Conservation (phyloP, 1,140 invertebrate genomes). For the Drosophila kohkoa region DNA sequence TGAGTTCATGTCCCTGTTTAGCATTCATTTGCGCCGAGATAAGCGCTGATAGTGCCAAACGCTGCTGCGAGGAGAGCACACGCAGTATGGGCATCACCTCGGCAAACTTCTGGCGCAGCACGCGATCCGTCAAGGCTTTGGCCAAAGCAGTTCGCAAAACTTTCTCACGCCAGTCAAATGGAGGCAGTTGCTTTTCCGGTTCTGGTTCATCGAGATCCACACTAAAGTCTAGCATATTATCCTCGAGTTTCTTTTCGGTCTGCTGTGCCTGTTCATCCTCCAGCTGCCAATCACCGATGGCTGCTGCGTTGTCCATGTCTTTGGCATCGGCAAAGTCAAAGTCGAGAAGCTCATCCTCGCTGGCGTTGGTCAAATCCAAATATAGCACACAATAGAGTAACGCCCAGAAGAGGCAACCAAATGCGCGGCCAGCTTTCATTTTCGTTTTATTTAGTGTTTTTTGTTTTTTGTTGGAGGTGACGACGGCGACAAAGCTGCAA, state of each 20-base stretch:
- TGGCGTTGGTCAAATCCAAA: constrained; percentile 60
- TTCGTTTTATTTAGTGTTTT: constrained; percentile 26
- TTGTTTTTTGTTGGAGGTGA: constrained; percentile 30
- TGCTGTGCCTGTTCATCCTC: constrained; percentile 50
- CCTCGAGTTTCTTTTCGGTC: constrained; percentile 59
- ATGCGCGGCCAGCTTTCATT: constrained; percentile 73
- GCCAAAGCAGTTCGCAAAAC: constrained; percentile 80
- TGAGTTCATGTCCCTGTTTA: constrained; percentile 85
- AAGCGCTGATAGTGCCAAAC: constrained; percentile 87
- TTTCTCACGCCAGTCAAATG: constrained; percentile 83
- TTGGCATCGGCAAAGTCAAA: constrained; percentile 73
- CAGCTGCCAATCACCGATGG: constrained; percentile 63
- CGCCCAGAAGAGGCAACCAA: constrained; percentile 75
- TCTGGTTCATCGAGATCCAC: constrained; percentile 72
- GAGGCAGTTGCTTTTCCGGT: constrained; percentile 61
- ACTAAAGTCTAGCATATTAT: constrained; percentile 74
- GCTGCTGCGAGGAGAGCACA: constrained; percentile 87
- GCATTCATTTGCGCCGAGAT: constrained; percentile 87
- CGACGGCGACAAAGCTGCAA: constrained; percentile 38
- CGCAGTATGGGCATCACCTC: constrained; percentile 88
- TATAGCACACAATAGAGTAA: constrained; percentile 76
- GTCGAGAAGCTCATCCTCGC: constrained; percentile 73
- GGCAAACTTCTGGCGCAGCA: constrained; percentile 85
- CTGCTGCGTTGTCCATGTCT: constrained; percentile 16
- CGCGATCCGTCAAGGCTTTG: constrained; percentile 71